These are phyloP conservation scores for Chaetura pelagica DNA, from an alignment of 2,113 vertebrate genomes.

Conservation along the genomic window DNA sequence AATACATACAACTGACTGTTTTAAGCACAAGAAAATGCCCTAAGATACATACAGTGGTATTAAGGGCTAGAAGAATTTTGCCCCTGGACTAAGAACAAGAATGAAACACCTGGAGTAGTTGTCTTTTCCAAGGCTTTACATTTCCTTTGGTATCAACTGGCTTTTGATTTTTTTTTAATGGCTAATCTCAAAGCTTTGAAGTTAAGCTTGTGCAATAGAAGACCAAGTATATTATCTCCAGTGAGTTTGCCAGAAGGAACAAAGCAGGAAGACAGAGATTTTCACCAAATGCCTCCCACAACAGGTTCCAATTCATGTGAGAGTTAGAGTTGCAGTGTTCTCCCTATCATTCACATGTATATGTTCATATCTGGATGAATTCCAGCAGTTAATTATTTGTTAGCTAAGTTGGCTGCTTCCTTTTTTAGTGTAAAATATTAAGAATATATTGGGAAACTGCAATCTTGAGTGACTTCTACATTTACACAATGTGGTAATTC, in stretches of 20 bases:
- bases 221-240: not conserved
- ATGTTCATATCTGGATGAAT: not conserved
- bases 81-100: not conserved
- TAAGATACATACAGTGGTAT: not conserved
- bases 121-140: not conserved
- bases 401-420: not conserved
- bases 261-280: not conserved
- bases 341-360: not conserved
- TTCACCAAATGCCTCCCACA: not conserved
- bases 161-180: not conserved
- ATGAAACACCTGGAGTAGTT: not conserved
- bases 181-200: not conserved
- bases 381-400: not conserved
- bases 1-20: not conserved
- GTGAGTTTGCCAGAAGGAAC: not conserved
- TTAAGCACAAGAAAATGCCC: not conserved
- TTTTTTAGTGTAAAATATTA: not conserved
- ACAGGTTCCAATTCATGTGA: fast-evolving
- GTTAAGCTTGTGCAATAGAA: not conserved
- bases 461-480: not conserved
- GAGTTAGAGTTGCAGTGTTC: not conserved
- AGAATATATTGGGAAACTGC: not conserved
- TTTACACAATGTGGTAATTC: not conserved
- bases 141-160: not conserved
- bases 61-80: not conserved